Percentiles rank a stretch among this genome's conserved stretches.
Conservation (phyloP, 2,888 invertebrate genomes). For the Polymixis flavicincta region DNA sequence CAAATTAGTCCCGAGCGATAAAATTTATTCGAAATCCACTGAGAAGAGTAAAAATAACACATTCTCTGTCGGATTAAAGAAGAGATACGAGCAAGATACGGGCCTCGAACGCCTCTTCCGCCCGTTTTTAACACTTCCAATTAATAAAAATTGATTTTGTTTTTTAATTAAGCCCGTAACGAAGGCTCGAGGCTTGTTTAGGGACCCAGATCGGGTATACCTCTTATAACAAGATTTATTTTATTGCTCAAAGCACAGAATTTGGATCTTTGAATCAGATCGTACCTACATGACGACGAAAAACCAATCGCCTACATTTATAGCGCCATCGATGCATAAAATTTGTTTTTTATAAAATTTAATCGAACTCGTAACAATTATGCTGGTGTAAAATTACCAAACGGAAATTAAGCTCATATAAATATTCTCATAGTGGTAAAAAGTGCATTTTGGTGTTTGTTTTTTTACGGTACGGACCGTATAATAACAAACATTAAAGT, state of each 20-base stretch:
- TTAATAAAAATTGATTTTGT: slow-evolving; percentile 91
- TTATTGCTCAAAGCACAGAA: slow-evolving; percentile 88
- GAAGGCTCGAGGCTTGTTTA: slow-evolving; percentile 86
- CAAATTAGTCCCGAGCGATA: slow-evolving; percentile 90
- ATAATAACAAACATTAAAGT: slow-evolving; percentile 25
- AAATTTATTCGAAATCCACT: slow-evolving; percentile 90
- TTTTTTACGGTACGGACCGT: slow-evolving; percentile 37
- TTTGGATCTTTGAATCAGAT: slow-evolving; percentile 78
- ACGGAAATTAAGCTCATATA: slow-evolving; percentile 74
- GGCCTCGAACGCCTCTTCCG: slow-evolving; percentile 86
- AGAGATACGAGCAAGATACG: slow-evolving; percentile 89
- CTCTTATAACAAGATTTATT: slow-evolving; percentile 89
- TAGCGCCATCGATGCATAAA: slow-evolving; percentile 79
- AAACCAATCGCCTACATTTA: slow-evolving; percentile 81
- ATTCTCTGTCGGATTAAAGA: slow-evolving; percentile 90
- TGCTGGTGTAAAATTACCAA: slow-evolving; percentile 75
- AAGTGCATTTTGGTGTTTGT: slow-evolving; percentile 53
- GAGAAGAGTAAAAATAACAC: slow-evolving; percentile 90
- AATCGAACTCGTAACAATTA: slow-evolving; percentile 76
- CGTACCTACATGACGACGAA: slow-evolving; percentile 75
- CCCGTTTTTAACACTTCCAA: slow-evolving; percentile 91
- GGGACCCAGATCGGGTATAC: slow-evolving; percentile 85
- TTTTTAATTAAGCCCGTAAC: slow-evolving; percentile 90
- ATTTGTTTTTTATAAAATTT: slow-evolving; percentile 80
- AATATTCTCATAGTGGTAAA: slow-evolving; percentile 70